phyloP scores from a whole-genome alignment of 2,797 vertebrate genomes.

The Gymnocypris eckloni region DNA sequence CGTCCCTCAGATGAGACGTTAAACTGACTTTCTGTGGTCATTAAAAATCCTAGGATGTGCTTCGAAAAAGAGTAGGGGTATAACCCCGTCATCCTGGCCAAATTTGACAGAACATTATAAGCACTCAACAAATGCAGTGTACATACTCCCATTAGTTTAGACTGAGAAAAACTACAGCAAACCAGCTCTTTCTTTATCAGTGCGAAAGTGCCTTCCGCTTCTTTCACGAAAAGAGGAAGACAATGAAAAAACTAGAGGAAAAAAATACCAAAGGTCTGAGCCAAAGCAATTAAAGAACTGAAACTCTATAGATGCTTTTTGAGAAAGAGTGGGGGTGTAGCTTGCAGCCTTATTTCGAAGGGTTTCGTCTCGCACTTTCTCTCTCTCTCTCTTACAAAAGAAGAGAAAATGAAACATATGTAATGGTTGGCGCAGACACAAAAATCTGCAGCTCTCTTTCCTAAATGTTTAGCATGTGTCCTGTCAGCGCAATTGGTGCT shows the following conservation, averaged over 20 bases:
- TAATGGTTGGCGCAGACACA: constrained; percentile 65
- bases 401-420: constrained; percentile 59
- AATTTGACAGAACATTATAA: not conserved
- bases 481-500: constrained; percentile 51
- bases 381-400: constrained; percentile 22
- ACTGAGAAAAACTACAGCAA: constrained; percentile 38
- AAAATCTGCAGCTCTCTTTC: constrained; percentile 61
- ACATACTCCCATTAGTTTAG: constrained; percentile 20
- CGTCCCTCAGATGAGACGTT: too few relatives aligned
- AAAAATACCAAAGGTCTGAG: constrained; percentile 42
- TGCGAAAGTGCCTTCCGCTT: constrained; percentile 55
- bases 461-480: constrained; percentile 58
- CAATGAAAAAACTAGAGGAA: constrained; percentile 42
- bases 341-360: not conserved
- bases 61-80: too few relatives aligned
- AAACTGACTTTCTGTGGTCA: too few relatives aligned
- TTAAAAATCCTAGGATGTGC: too few relatives aligned
- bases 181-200: constrained; percentile 58
- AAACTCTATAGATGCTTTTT: constrained; percentile 51
- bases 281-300: constrained; percentile 59
- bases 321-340: constrained; percentile 20
- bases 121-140: not conserved
- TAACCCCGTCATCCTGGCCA: too few relatives aligned
- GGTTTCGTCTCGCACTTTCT: constrained; percentile 43
- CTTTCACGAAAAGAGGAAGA: constrained; percentile 59